Base-by-base conservation (phyloP, 2,888 invertebrate genomes). In the Epiblema foenella region DNA sequence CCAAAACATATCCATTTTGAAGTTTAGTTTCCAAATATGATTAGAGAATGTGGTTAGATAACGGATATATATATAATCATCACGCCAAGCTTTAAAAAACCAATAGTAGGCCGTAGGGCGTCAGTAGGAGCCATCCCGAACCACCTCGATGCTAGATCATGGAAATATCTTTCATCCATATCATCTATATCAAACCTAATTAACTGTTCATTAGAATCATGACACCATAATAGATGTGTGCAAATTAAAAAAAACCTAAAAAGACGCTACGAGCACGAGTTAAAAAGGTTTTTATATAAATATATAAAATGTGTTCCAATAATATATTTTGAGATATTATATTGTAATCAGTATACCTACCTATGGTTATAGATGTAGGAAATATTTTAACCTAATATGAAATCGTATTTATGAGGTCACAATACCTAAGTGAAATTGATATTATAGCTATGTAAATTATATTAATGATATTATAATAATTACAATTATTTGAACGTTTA, bases 251-350 rank as follows among this genome's bases (percentile, higher is more conserved):
- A 66, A 70, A 70, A 65, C 8, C 18, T 18, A 2, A 70, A 70
- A 70, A 69, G 65, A 70, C 29, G 4, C 54, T 49, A 37, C 8
- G 17, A 67, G 49, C 37, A 20, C 59, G 42, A 58, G 57, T 70
- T 17, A 46, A 12, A 60, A 59, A 58, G 58, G 33, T 49, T 70
- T 70, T 70, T 70, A 70, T 70, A 70, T 59, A 37, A 59, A 70
- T 65, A 59, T 52, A 60, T 24, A 65, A 64, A 58, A 46, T 17
- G 20, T 54, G 20, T 54, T 66, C 37, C 52, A 33, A 29, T 64
- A 33, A 58, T 69, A 69, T 70, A 70, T 70, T 70, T 70, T 70
- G 65, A 39, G 65, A 66, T 57, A 24, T 59, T 46, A 70, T 66
- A 58, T 70, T 56, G 59, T 18, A 59, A 70, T 59, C 24, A 37